Conservation (phyloP, 2,113 vertebrate genomes). For the Octodon degus region DNA sequence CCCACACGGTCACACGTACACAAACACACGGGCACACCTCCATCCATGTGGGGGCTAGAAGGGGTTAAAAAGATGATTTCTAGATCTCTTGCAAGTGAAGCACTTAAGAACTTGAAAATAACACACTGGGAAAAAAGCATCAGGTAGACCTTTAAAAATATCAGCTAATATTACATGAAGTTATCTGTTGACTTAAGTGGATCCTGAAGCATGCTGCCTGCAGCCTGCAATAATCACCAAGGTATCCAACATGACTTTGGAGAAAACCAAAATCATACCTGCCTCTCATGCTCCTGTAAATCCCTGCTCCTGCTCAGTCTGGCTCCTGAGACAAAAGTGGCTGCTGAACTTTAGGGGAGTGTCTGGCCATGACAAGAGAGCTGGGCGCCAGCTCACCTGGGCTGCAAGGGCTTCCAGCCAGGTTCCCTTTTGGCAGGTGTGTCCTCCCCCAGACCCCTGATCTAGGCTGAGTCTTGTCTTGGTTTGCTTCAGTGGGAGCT, state of each 20-base stretch:
- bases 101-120: conserved; percentile 31
- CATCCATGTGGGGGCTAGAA: neutral
- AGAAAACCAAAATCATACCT: neutral
- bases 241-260: conserved; percentile 34
- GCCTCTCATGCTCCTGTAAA: neutral
- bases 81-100: conserved; percentile 34
- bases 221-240: neutral
- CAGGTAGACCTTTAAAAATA: neutral
- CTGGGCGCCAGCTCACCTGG: neutral
- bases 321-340: neutral
- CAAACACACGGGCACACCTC: neutral
- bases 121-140: neutral
- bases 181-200: conserved; percentile 31
- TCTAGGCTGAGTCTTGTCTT: neutral
- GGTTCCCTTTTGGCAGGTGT: neutral
- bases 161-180: neutral
- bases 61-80: conserved; percentile 23
- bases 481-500: neutral
- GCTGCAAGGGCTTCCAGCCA: neutral
- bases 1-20: neutral
- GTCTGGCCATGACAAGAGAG: neutral
- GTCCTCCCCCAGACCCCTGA: neutral
- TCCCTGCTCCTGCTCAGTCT: neutral
- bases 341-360: conserved; percentile 3
- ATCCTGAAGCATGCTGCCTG: neutral